A percentile compares a stretch with the other conserved stretches of the same genome.
phyloP scores from a whole-genome alignment of 2,888 invertebrate species.

The Cecidostiba fungosa region DNA sequence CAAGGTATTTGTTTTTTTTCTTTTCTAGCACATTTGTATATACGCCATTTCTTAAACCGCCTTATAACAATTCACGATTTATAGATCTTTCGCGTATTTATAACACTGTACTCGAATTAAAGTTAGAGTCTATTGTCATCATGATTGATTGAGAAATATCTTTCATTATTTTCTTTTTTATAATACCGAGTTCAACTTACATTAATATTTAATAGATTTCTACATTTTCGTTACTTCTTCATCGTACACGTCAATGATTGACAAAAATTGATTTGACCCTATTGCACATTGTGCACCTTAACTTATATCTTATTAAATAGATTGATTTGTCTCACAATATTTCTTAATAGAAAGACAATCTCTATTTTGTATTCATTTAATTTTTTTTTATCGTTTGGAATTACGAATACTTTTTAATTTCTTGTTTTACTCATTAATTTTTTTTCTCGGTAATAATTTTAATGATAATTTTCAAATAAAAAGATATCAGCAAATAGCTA shows the following conservation, averaged over 20 bases:
- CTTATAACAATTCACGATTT: slow-evolving; percentile 66
- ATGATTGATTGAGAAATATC: slow-evolving; percentile 76
- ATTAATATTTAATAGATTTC: slow-evolving; percentile 47
- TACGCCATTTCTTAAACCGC: slow-evolving; percentile 10
- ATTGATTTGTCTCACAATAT: slow-evolving; percentile 61
- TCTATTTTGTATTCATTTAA: slow-evolving; percentile 50
- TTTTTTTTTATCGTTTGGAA: slow-evolving; percentile 54
- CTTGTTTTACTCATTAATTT: slow-evolving; percentile 48
- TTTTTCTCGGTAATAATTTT: slow-evolving; percentile 66
- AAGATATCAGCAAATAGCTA: slow-evolving; percentile 32
- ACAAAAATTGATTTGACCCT: slow-evolving; percentile 58
- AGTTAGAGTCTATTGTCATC: slow-evolving; percentile 77
- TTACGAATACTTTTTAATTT: slow-evolving; percentile 59
- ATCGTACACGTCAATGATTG: slow-evolving; percentile 55
- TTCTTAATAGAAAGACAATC: slow-evolving; percentile 55
- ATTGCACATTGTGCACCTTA: slow-evolving; percentile 57
- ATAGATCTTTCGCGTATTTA: slow-evolving; percentile 62
- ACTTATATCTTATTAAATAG: slow-evolving; percentile 51
- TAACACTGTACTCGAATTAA: slow-evolving; percentile 72
- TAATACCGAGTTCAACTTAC: slow-evolving; percentile 49
- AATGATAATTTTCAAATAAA: slow-evolving; percentile 60
- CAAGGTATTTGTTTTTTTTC: slow-evolving; percentile 64
- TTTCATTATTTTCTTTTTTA: slow-evolving; percentile 57
- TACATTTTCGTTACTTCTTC: slow-evolving; percentile 48
- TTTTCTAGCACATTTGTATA: slow-evolving; percentile 49